Evolutionary conservation across 2,888 invertebrate species (phyloP), one percentile per base, ranked within the genome.

Genomic region (Ornithoptera priamus): DNA sequence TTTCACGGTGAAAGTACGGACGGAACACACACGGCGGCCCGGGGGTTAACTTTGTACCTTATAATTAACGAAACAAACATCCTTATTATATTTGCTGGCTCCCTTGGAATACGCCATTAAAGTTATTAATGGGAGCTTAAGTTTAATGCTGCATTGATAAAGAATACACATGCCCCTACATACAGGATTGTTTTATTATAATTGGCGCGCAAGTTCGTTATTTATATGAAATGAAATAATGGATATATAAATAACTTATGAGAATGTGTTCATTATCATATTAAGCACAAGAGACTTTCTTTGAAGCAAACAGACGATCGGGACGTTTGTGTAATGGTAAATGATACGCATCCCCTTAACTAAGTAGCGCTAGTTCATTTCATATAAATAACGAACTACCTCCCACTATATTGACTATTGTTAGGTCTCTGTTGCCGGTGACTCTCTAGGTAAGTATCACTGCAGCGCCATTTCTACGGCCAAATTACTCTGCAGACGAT

Each of bases 61-160:
- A 22, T 69, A 69, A 65, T 69, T 69, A 69, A 58, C 39, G 65
- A 62, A 66, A 69, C 62, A 66, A 66, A 66, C 36, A 69, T 69
- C 60, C 56, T 69, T 65, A 62, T 65, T 65, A 68, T 65, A 60
- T 56, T 59, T 59, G 24, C 53, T 12, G 60, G 30, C 7, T 22
- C 24, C 15, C 64, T 15, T 42, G 57, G 58, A 50, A 59, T 68
- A 62, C 56, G 17, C 22, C 56, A 46, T 22, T 17, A 59, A 63
- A 58, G 56, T 56, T 68, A 57, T 42, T 62, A 46, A 62, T 46
- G 46, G 42, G 12, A 24, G 36, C 56, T 46, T 62, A 62, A 30
- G 62, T 65, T 69, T 62, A 66, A 57, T 69, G 65, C 20, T 62
- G 18, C 42, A 58, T 69, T 65, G 65, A 69, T 65, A 61, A 64